Percentiles rank a stretch among this genome's conserved stretches.
phyloP scores from a whole-genome alignment of 2,113 vertebrate species.

The Entomyzon cyanotis region DNA sequence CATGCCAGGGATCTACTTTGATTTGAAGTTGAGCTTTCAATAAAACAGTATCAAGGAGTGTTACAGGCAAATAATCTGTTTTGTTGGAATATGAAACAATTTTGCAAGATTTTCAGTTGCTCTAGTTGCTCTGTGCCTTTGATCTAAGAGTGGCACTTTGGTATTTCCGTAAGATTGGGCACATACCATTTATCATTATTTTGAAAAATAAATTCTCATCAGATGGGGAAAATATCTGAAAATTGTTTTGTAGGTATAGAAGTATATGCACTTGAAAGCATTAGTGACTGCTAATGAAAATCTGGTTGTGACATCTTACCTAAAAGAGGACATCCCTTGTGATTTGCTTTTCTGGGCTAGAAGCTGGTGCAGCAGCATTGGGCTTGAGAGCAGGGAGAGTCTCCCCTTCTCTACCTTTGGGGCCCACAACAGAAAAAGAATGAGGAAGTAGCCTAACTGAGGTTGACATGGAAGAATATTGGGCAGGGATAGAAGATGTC shows the following conservation, averaged over 20 bases:
- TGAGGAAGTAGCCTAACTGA: neutral
- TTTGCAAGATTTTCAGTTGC: neutral
- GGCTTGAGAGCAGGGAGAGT: neutral
- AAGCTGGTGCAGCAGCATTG: neutral
- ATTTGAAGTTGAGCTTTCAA: neutral
- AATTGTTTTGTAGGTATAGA: neutral
- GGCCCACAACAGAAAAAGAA: neutral
- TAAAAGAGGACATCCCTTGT: neutral
- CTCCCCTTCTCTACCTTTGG: neutral
- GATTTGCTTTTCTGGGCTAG: neutral
- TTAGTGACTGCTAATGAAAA: neutral
- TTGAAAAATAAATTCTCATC: neutral
- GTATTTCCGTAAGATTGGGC: neutral
- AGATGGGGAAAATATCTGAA: neutral
- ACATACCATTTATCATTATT: neutral
- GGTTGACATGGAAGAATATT: neutral
- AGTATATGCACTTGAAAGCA: fast-evolving
- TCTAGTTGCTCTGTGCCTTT: neutral
- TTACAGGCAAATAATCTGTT: neutral
- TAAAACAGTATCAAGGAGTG: neutral
- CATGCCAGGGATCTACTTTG: neutral
- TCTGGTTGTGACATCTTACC: neutral
- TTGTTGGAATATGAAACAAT: neutral
- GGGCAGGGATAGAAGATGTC: neutral
- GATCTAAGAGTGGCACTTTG: neutral